Conservation (phyloP, 2,888 invertebrate species). For the Serrognathus titanus region DNA sequence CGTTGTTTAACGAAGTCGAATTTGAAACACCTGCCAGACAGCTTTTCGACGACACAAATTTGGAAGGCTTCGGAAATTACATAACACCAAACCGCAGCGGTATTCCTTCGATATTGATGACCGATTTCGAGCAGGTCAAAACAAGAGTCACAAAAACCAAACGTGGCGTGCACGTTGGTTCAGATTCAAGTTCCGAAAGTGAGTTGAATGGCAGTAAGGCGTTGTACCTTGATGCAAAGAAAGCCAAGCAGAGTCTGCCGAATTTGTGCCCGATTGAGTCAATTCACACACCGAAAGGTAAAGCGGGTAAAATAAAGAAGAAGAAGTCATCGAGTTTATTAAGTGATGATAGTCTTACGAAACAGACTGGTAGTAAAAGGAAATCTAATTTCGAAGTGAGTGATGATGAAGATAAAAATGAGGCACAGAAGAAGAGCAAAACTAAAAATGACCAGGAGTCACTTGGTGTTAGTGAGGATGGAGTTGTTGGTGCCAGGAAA, state of each 20-base stretch:
- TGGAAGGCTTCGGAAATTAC: conserved; percentile 38
- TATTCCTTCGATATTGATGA: background rate
- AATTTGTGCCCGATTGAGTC: conserved; percentile 25
- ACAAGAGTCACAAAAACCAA: conserved; percentile 4
- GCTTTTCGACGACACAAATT: conserved; percentile 35
- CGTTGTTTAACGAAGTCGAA: conserved; percentile 40
- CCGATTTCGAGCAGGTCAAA: conserved; percentile 5
- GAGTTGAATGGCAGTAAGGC: conserved; percentile 27
- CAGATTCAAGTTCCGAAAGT: conserved; percentile 40
- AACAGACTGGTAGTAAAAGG: background rate
- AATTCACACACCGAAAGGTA: background rate
- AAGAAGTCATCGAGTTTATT: background rate
- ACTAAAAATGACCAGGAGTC: conserved; percentile 6
- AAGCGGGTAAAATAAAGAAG: background rate
- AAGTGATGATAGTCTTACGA: background rate
- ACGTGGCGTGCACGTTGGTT: conserved; percentile 14
- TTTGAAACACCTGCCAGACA: conserved; percentile 26
- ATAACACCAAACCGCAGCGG: conserved; percentile 32
- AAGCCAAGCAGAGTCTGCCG: conserved; percentile 24
- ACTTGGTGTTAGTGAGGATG: too few relatives aligned
- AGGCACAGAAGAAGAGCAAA: conserved; percentile 18
- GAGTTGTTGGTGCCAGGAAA: too few relatives aligned
- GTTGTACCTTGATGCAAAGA: conserved; percentile 8
- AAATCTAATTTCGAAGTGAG: conserved; percentile 7
- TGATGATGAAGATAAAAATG: conserved; percentile 5